These are phyloP conservation scores for Callyntrura sp. DNA, from an alignment of 2,888 invertebrate species.

Conservation along the genomic window DNA sequence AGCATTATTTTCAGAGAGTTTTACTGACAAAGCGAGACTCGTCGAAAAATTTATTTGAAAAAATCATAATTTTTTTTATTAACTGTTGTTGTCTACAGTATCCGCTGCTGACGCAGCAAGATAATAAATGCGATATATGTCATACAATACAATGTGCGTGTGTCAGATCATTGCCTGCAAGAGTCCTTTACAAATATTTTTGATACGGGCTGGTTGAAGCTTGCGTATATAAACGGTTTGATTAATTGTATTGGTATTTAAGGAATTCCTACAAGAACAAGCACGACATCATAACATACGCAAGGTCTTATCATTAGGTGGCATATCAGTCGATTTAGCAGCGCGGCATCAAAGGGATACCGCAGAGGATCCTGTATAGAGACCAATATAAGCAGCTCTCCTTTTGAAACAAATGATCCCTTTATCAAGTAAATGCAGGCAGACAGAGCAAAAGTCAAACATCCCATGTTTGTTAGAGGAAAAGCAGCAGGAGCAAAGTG, in stretches of 20 bases:
- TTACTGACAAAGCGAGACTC: slow-evolving; percentile 53
- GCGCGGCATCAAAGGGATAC: slow-evolving; percentile 50
- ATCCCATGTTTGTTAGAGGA: slow-evolving; percentile 40
- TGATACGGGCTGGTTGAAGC: not conserved
- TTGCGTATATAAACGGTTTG: slow-evolving; percentile 46
- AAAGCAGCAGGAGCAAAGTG: slow-evolving; percentile 42
- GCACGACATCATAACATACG: slow-evolving; percentile 28
- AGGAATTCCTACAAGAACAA: slow-evolving; percentile 44
- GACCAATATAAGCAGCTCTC: slow-evolving; percentile 24
- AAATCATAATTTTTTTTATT: slow-evolving; percentile 38
- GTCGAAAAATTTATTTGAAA: slow-evolving; percentile 12
- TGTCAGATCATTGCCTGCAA: too few species aligned
- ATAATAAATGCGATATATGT: too few species aligned
- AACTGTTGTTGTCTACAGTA: too few species aligned
- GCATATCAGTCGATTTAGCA: slow-evolving; percentile 31
- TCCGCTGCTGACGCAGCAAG: too few species aligned
- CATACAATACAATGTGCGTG: not conserved
- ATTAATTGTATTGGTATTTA: slow-evolving; percentile 65
- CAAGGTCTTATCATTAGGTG: slow-evolving; percentile 57
- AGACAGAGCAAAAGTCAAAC: slow-evolving; percentile 43
- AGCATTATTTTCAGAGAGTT: not conserved
- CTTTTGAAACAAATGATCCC: slow-evolving; percentile 43
- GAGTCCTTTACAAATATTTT: too few species aligned
- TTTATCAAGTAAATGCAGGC: slow-evolving; percentile 43
- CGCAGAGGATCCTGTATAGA: slow-evolving; percentile 18